Percentiles rank a stretch among this genome's conserved stretches.
Conservation (phyloP, 2,113 vertebrate species). For the Pavo muticus region DNA sequence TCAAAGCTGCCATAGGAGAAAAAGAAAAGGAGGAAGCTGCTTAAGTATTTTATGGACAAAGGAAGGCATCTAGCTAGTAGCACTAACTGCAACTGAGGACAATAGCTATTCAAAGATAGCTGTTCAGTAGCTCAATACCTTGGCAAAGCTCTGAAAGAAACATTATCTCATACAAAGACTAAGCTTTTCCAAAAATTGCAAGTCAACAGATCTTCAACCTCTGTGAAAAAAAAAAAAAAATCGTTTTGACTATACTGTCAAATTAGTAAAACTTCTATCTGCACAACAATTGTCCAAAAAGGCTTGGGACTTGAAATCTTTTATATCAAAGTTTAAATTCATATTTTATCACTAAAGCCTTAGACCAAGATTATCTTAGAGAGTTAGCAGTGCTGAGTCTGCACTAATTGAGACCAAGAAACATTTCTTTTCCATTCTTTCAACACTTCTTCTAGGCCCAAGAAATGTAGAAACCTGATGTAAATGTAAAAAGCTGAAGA, state of each 20-base stretch:
- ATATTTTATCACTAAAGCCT: background rate
- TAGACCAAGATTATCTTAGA: background rate
- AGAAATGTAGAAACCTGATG: background rate
- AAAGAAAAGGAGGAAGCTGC: background rate
- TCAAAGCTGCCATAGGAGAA: conserved; percentile 76
- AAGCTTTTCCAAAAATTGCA: background rate
- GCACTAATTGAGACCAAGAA: background rate
- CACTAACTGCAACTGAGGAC: background rate
- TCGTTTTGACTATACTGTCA: background rate
- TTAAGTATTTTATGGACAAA: background rate
- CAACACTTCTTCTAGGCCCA: background rate
- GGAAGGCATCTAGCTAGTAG: background rate
- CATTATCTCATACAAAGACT: background rate
- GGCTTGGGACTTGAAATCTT: background rate
- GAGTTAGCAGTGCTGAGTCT: background rate
- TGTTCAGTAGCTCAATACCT: background rate
- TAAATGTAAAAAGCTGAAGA: background rate
- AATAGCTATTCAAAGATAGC: background rate
- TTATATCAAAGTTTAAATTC: background rate
- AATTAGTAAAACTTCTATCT: background rate
- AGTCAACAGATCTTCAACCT: background rate
- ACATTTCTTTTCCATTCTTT: background rate
- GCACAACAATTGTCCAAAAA: background rate
- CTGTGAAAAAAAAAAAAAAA: background rate
- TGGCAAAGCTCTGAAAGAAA: background rate